Evolutionary conservation across 2,888 invertebrate genomes (phyloP).

Genomic region (Bombylius discolor): DNA sequence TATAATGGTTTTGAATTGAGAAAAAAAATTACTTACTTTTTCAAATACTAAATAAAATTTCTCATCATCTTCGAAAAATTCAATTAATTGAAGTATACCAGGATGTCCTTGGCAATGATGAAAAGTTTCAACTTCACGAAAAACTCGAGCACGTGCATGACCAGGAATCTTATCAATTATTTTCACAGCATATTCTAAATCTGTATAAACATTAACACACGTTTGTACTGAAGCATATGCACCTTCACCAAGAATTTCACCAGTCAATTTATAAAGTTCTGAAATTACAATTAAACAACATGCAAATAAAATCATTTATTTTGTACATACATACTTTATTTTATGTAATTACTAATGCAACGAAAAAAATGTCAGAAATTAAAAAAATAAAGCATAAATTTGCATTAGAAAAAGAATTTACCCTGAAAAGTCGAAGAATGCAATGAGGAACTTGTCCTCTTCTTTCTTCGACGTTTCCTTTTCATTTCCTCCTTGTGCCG

Average conservation of each 20-base stretch:
- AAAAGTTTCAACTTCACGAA: constrained; percentile 98
- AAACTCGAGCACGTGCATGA: constrained; percentile 83
- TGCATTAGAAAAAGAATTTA: constrained; percentile 26
- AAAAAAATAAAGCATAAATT: background rate
- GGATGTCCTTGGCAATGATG: constrained; percentile 96
- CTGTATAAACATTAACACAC: constrained; percentile 80
- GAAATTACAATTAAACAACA: constrained; percentile 21
- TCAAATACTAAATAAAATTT: constrained; percentile 97
- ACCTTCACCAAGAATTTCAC: constrained; percentile 91
- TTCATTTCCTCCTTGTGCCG: constrained; percentile 79
- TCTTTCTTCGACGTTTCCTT: constrained; percentile 77
- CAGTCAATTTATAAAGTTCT: constrained; percentile 92
- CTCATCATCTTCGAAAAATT: constrained; percentile 94
- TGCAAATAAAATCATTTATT: too few species aligned
- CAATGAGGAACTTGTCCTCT: constrained; percentile 75
- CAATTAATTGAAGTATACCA: constrained; percentile 93
- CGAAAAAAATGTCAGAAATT: too few species aligned
- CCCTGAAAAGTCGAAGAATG: constrained; percentile 87
- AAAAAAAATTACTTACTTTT: constrained; percentile 46
- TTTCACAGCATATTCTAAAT: constrained; percentile 93
- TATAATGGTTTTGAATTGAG: background rate
- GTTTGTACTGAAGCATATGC: constrained; percentile 94
- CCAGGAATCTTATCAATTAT: constrained; percentile 91
- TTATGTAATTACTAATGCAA: too few species aligned
- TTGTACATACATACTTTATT: too few species aligned